Evolutionary conservation across 2,888 invertebrate genomes (phyloP).

Genomic region (Embidobia sp.): DNA sequence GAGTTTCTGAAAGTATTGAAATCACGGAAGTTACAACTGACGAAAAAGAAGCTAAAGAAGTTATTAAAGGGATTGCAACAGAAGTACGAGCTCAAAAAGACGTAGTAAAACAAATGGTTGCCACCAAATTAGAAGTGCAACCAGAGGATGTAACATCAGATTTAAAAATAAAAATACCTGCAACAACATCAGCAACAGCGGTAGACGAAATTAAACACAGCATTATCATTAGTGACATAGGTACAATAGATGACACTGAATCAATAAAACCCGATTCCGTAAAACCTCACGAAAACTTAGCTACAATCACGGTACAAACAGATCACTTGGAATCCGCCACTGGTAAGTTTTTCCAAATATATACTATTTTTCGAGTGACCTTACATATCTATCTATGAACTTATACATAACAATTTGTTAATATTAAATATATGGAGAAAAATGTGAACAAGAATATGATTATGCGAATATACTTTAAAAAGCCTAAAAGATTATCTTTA

Average conservation of each 20-base stretch:
- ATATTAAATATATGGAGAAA: too few species aligned
- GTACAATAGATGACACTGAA: slow-evolving; percentile 82
- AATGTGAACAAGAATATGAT: too few species aligned
- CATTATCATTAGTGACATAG: slow-evolving; percentile 82
- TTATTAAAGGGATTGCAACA: slow-evolving; percentile 80
- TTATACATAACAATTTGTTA: too few species aligned
- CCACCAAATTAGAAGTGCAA: slow-evolving; percentile 78
- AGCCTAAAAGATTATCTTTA: too few species aligned
- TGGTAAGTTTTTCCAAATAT: slow-evolving; percentile 77
- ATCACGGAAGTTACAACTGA: slow-evolving; percentile 80
- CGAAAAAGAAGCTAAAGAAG: slow-evolving; percentile 78
- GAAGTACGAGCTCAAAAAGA: slow-evolving; percentile 81
- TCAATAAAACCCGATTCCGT: slow-evolving; percentile 79
- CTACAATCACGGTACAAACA: slow-evolving; percentile 77
- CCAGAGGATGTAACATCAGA: slow-evolving; percentile 73
- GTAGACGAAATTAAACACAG: slow-evolving; percentile 80
- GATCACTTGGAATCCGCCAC: slow-evolving; percentile 74
- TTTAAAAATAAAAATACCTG: slow-evolving; percentile 71
- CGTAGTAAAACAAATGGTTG: slow-evolving; percentile 81
- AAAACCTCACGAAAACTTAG: slow-evolving; percentile 81
- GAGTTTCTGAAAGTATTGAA: slow-evolving; percentile 77
- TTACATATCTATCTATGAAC: too few species aligned
- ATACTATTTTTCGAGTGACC: too few species aligned
- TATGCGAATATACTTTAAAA: too few species aligned
- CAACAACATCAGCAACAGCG: slow-evolving; percentile 74